Evolutionary conservation across 1,140 invertebrate species (phyloP).

Genomic region (Neoseiulus cucumeris): DNA sequence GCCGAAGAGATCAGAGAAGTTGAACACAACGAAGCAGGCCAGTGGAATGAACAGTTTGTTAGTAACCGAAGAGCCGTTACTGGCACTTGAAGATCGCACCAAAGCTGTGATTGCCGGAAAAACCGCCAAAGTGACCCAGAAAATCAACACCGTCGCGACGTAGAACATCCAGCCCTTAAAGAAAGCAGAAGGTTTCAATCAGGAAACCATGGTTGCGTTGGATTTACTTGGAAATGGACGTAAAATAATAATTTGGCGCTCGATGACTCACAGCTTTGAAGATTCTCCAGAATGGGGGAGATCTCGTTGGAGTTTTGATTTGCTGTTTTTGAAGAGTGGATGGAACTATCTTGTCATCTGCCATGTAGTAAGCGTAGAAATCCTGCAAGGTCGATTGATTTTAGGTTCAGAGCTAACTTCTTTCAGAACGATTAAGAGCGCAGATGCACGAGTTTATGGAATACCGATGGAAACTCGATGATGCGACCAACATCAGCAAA

Average conservation of each 20-base stretch:
- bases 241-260: too few species aligned
- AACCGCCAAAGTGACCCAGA: slow-evolving; percentile 45
- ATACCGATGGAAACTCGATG: too few species aligned
- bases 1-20: slow-evolving; percentile 63
- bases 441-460: too few species aligned
- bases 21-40: slow-evolving; percentile 71
- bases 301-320: too few species aligned
- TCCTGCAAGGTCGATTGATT: slow-evolving; percentile 16
- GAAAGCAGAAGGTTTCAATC: too few species aligned
- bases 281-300: background rate
- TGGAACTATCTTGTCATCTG: slow-evolving; percentile 7
- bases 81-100: slow-evolving; percentile 21
- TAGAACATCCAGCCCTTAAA: background rate
- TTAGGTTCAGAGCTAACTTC: too few species aligned
- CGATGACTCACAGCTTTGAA: slow-evolving; percentile 7
- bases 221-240: too few species aligned
- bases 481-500: too few species aligned
- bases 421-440: too few species aligned
- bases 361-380: slow-evolving; percentile 22
- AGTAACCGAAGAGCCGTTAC: background rate
- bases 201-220: too few species aligned
- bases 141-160: background rate
- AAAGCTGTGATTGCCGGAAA: slow-evolving; percentile 61
- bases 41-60: slow-evolving; percentile 53
- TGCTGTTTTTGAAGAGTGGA: too few species aligned